These are phyloP conservation scores for Stigmatopora argus DNA, from an alignment of 2,113 vertebrate genomes.

Conservation along the genomic window DNA sequence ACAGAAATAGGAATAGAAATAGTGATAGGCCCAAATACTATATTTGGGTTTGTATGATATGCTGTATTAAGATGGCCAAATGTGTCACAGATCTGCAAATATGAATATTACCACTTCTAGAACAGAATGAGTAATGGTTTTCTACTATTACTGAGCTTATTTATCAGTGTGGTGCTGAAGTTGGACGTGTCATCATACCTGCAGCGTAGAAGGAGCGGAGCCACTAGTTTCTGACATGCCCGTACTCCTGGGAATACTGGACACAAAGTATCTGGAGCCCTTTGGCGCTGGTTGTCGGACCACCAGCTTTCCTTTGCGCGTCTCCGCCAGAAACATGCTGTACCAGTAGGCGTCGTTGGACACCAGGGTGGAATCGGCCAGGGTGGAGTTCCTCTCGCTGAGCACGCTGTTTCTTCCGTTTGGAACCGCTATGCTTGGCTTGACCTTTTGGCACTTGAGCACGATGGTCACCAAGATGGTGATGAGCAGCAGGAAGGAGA, in stretches of 20 bases:
- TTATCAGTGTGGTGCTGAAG: neutral
- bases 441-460: slow-evolving; percentile 56
- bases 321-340: slow-evolving; percentile 54
- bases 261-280: slow-evolving; percentile 49
- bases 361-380: slow-evolving; percentile 57
- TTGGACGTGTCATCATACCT: slow-evolving; percentile 23
- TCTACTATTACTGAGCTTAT: no score
- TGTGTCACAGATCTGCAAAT: no score
- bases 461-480: slow-evolving; percentile 64
- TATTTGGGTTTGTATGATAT: no score
- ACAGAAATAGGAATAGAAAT: no score
- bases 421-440: slow-evolving; percentile 37
- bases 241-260: slow-evolving; percentile 49
- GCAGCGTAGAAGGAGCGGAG: slow-evolving; percentile 48
- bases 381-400: slow-evolving; percentile 56
- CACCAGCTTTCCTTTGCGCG: slow-evolving; percentile 58
- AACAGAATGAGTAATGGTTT: neutral
- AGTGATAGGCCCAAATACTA: no score
- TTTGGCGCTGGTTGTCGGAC: slow-evolving; percentile 56
- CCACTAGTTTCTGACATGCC: slow-evolving; percentile 44
- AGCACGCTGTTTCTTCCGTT: slow-evolving; percentile 52
- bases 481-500: slow-evolving; percentile 69
- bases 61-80: no score
- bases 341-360: slow-evolving; percentile 61
- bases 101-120: neutral